Conservation (phyloP, 1,140 invertebrate genomes). For the Drosophila cardini region DNA sequence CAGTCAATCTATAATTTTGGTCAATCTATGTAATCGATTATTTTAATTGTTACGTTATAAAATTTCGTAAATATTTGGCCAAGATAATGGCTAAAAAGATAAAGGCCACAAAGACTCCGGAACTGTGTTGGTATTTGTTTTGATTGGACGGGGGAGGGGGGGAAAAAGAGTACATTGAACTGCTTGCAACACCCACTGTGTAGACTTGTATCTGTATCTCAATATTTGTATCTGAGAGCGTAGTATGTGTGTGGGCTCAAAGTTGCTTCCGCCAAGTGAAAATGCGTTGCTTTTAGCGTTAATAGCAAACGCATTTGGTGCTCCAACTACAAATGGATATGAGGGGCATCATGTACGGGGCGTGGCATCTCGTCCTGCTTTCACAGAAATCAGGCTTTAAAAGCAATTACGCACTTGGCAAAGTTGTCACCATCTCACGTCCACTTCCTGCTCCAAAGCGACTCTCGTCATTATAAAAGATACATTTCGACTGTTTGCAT, state of each 20-base stretch:
- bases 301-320: slow-evolving; percentile 51
- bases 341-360: background rate
- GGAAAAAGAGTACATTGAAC: slow-evolving; percentile 12
- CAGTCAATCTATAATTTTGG: slow-evolving; percentile 3
- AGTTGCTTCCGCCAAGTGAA: slow-evolving; percentile 59
- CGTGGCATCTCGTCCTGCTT: slow-evolving; percentile 2
- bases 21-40: slow-evolving; percentile 29
- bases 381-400: slow-evolving; percentile 20
- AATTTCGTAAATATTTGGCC: slow-evolving; percentile 2
- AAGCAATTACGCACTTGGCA: slow-evolving; percentile 27
- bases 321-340: background rate
- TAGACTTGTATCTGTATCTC: slow-evolving; percentile 12
- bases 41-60: slow-evolving; percentile 21
- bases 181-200: slow-evolving; percentile 16
- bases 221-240: slow-evolving; percentile 1
- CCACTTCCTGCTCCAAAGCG: slow-evolving; percentile 29
- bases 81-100: background rate
- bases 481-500: slow-evolving; percentile 24
- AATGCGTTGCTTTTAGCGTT: slow-evolving; percentile 58
- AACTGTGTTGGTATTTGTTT: slow-evolving; percentile 9
- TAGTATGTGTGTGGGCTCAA: slow-evolving; percentile 37
- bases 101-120: background rate
- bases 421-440: slow-evolving; percentile 11
- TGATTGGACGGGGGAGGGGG: background rate
- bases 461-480: slow-evolving; percentile 22